phyloP scores from a whole-genome alignment of 2,888 invertebrate genomes.

The Nomada ferruginata region DNA sequence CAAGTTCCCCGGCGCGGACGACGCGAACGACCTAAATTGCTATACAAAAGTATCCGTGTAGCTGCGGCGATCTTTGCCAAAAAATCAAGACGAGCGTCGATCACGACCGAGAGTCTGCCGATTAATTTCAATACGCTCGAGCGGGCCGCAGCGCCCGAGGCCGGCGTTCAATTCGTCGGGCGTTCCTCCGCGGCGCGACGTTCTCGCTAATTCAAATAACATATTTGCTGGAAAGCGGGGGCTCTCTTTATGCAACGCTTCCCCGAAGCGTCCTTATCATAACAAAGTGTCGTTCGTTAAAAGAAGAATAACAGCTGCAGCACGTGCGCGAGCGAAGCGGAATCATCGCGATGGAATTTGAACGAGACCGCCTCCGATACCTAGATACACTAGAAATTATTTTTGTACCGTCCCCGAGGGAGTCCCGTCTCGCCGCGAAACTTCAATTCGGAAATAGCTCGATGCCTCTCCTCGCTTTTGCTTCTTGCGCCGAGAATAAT shows the following conservation, averaged over 20 bases:
- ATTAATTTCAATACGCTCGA: background rate
- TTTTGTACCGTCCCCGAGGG: conserved; percentile 64
- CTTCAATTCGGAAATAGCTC: conserved; percentile 54
- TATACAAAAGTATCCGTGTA: conserved; percentile 73
- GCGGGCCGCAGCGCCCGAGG: background rate
- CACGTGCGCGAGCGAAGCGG: conserved; percentile 15
- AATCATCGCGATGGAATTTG: conserved; percentile 63
- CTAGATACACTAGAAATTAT: conserved; percentile 62
- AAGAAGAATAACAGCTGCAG: background rate
- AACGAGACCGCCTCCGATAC: conserved; percentile 55
- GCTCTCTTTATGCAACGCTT: conserved; percentile 16
- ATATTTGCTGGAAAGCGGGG: conserved; percentile 50
- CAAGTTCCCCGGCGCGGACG: conserved; percentile 46
- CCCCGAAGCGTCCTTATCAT: conserved; percentile 6
- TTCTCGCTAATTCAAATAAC: conserved; percentile 48
- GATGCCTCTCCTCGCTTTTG: conserved; percentile 22
- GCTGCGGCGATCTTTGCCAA: conserved; percentile 66
- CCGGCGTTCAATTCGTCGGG: conserved; percentile 37
- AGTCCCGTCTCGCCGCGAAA: conserved; percentile 53
- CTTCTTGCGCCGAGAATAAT: conserved; percentile 23
- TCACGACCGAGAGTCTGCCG: background rate
- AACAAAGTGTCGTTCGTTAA: conserved; percentile 2
- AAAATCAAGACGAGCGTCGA: conserved; percentile 23
- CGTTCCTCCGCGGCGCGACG: conserved; percentile 42
- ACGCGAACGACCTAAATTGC: conserved; percentile 78